Base-by-base conservation (phyloP, 2,888 invertebrate genomes). In the Tiliacea aurago region DNA sequence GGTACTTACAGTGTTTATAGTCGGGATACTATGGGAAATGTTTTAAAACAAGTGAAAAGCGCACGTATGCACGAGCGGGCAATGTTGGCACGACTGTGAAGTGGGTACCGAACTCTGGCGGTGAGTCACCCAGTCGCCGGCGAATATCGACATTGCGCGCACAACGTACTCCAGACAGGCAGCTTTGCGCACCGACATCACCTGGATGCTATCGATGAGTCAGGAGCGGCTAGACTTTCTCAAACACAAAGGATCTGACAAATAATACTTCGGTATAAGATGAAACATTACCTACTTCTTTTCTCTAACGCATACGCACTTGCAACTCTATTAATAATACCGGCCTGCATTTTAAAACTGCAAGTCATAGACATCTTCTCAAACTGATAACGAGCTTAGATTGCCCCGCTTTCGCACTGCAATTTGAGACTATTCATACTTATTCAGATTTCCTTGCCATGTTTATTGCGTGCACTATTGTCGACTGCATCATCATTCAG, bases 11-110 rank as follows among this genome's bases (percentile, higher is more conserved):
- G 43, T 75, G 78, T 72, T 76, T 70, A 58, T 62, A 63, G 59
- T 49, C 33, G 56, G 61, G 11, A 65, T 73, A 61, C 55, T 76
- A 69, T 61, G 15, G 20, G 47, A 72, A 76, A 67, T 78, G 56
- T 70, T 43, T 62, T 73, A 76, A 76, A 80, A 83, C 84, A 87
- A 84, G 61, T 82, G 87, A 84, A 87, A 90, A 88, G 66, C 84
- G 88, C 86, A 87, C 91, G 91, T 89, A 87, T 81, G 86, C 86
- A 88, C 90, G 79, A 86, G 81, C 87, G 88, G 66, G 81, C 82
- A 80, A 85, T 81, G 76, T 80, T 77, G 76, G 72, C 72, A 78
- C 89, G 89, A 91, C 91, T 92, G 90, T 85, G 86, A 81, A n/a
- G 81, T 83, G 83, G 59, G 83, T 80, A 76, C 76, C 85, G 76